A percentile compares a stretch with the other conserved stretches of the same genome.
phyloP scores from a whole-genome alignment of 2,797 vertebrate species.

The Mus spretus region DNA sequence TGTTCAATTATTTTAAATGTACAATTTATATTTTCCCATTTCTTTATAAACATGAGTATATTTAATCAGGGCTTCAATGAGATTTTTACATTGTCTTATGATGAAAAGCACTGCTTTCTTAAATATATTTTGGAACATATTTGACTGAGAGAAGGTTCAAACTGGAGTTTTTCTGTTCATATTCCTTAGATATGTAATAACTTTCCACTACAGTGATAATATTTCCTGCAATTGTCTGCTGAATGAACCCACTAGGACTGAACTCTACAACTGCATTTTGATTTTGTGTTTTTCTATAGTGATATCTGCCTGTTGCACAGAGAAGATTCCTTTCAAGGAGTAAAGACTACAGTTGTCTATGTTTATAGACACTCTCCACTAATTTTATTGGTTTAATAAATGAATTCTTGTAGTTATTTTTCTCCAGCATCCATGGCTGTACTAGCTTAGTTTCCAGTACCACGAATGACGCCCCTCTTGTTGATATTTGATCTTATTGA shows the following conservation, averaged over 20 bases:
- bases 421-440: background rate
- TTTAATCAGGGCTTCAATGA: background rate
- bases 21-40: background rate
- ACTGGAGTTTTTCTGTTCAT: background rate
- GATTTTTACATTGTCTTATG: background rate
- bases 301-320: background rate
- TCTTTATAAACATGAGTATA: background rate
- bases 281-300: background rate
- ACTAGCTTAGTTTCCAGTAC: background rate
- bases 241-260: background rate
- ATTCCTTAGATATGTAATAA: background rate
- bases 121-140: background rate
- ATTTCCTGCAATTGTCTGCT: background rate
- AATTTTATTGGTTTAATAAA: background rate
- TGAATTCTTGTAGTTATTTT: background rate
- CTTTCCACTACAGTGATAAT: background rate
- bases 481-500: background rate
- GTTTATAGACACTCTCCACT: background rate
- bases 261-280: background rate
- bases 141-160: background rate
- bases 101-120: background rate
- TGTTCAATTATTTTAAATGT: background rate
- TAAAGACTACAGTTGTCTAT: background rate
- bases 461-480: background rate
- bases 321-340: background rate